Base-by-base conservation (phyloP, 1,140 invertebrate genomes). In the Polyergus mexicanus region DNA sequence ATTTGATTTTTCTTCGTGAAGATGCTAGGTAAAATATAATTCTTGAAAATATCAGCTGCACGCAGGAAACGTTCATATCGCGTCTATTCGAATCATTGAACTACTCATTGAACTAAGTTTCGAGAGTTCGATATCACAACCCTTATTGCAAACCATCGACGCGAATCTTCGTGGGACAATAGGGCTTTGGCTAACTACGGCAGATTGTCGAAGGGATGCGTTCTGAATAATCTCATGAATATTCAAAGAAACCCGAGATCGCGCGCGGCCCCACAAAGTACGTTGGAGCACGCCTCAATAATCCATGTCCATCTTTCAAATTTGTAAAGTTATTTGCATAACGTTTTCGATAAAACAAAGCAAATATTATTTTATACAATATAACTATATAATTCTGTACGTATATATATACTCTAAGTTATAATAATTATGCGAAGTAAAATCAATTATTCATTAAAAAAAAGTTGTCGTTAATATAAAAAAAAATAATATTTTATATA, bases 201-300 rank as follows among this genome's bases (percentile, higher is more conserved):
- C 47, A 13, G 16, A 51, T 51, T n/a, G 5, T 2, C 35, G 66
- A 66, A 80, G 28, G 4, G 32, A 66, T 41, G 44, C n/a, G 62
- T 51, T 51, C 25, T 32, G 47, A 5, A 44, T 35, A 13, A 60
- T 84, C 58, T 41, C 16, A 87, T 85, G 80, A 88, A 88, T 88
- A 84, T 87, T 88, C 58, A 78, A 25, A 16, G 8, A 62, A 22
- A 7, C 7, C 8, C 38, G n/a, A 5, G 35, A 81, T 74, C 32
- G 3, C n/a, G 41, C 25, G 25, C 25, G 0, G 25, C 63, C 51
- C 11, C 4, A 47, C 28, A 38, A 13, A 72, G 25, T 19, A 51
- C n/a, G n/a, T 56, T 68, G 32, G 3, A 19, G 28, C 47, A 74
- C 5, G 35, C 11, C 10, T 32, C 19, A 47, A 62, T 68, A 60